Percentiles rank a stretch among this genome's conserved stretches.
These are phyloP conservation scores for Microhierax caerulescens DNA, from an alignment of 2,797 vertebrate genomes.

Conservation along the genomic window DNA sequence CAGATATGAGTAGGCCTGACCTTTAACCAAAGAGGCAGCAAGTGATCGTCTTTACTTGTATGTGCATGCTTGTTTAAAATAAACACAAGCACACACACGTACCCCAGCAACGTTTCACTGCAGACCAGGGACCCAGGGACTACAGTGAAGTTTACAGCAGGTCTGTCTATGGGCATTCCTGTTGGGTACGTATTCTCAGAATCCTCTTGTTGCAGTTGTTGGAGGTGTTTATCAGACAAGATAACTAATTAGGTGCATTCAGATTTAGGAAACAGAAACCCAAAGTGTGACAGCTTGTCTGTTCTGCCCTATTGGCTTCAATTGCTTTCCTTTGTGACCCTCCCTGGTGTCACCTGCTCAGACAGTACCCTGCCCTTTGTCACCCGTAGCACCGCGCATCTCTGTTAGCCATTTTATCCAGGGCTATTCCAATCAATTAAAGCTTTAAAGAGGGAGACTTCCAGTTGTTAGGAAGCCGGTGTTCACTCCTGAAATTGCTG, in stretches of 20 bases:
- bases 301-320: conserved; percentile 67
- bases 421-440: conserved; percentile 68
- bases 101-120: neutral
- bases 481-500: neutral
- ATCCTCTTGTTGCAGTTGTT: conserved; percentile 21
- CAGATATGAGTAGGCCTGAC: conserved; percentile 31
- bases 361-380: neutral
- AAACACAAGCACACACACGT: neutral
- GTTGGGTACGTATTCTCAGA: conserved; percentile 16
- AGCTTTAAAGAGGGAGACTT: conserved; percentile 39
- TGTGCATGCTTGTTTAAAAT: neutral
- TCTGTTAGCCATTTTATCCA: conserved; percentile 72
- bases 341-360: conserved; percentile 17
- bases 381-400: conserved; percentile 67
- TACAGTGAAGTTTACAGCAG: neutral
- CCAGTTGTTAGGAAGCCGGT: conserved; percentile 25
- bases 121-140: neutral
- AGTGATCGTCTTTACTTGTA: conserved; percentile 47
- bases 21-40: conserved; percentile 60
- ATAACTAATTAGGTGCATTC: conserved; percentile 85
- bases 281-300: conserved; percentile 82
- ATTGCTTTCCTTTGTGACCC: neutral
- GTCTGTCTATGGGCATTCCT: neutral
- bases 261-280: conserved; percentile 86
- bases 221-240: conserved; percentile 28